phyloP scores from a whole-genome alignment of 2,113 vertebrate genomes.

The Percopsis transmontana region DNA sequence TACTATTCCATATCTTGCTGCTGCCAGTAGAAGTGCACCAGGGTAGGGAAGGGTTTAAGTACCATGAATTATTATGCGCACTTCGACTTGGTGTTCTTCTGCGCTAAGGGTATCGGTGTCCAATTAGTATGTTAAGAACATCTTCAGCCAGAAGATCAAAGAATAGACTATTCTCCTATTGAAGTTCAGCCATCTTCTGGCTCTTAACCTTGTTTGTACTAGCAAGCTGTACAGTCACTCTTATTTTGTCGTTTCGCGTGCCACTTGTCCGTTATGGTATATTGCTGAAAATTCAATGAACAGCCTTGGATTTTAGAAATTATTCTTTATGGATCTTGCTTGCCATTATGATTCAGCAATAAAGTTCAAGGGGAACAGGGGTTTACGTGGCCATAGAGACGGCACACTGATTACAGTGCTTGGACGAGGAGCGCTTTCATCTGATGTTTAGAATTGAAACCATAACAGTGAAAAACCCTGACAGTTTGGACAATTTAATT shows the following conservation, averaged over 20 bases:
- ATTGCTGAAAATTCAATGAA: slow-evolving; percentile 22
- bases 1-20: slow-evolving; percentile 53
- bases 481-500: slow-evolving; percentile 65
- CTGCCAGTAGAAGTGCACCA: slow-evolving; percentile 43
- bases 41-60: slow-evolving; percentile 29
- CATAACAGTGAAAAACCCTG: slow-evolving; percentile 53
- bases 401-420: slow-evolving; percentile 63
- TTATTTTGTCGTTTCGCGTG: slow-evolving; percentile 1
- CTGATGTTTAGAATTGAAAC: slow-evolving; percentile 56
- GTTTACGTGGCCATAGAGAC: slow-evolving; percentile 38
- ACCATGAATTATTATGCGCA: slow-evolving; percentile 24
- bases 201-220: slow-evolving; percentile 5
- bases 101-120: slow-evolving; percentile 19
- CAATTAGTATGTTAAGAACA: slow-evolving; percentile 20
- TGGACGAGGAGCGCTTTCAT: slow-evolving; percentile 58
- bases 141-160: slow-evolving; percentile 45
- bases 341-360: slow-evolving; percentile 45
- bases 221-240: background rate
- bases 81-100: slow-evolving; percentile 26
- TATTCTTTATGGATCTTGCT: slow-evolving; percentile 15
- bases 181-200: slow-evolving; percentile 21
- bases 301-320: slow-evolving; percentile 35
- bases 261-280: slow-evolving; percentile 32
- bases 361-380: slow-evolving; percentile 28
- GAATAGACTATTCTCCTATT: slow-evolving; percentile 20